Percentiles rank a stretch among this genome's conserved stretches.
These are phyloP conservation scores for Orbicella faveolata DNA, from an alignment of 64 coral and sea anemone species.

Conservation along the genomic window DNA sequence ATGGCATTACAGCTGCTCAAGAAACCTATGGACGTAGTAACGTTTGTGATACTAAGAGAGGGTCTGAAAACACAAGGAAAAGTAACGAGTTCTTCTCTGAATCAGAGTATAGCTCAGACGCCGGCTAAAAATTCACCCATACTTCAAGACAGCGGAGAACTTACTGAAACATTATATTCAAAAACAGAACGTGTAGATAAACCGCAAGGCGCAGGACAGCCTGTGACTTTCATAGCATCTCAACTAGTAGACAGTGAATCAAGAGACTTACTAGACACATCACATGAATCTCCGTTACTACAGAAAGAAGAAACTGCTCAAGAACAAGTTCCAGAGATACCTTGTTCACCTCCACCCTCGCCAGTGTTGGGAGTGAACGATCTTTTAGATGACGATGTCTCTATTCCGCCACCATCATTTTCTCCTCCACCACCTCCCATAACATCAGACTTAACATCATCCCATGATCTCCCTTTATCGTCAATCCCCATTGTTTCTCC, in stretches of 20 bases:
- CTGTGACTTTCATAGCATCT: neutral
- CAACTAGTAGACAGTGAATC: neutral
- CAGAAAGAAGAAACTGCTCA: neutral
- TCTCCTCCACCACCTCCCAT: constrained; percentile 1
- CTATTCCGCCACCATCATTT: neutral
- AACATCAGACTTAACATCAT: neutral
- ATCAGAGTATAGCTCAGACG: neutral
- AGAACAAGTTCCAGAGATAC: constrained; percentile 6
- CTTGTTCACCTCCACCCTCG: constrained; percentile 45
- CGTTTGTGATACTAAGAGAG: constrained; percentile 74
- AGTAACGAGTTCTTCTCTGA: neutral
- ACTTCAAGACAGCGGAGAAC: neutral
- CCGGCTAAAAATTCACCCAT: neutral
- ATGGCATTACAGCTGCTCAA: constrained; percentile 82
- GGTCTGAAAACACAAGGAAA: neutral
- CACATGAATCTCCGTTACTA: neutral
- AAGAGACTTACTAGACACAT: neutral
- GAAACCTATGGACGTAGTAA: constrained; percentile 75
- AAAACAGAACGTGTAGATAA: neutral
- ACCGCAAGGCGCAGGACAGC: neutral
- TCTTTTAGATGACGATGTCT: constrained; percentile 30
- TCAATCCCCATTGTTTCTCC: constrained; percentile 25
- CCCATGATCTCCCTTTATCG: neutral
- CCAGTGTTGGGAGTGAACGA: constrained; percentile 27
- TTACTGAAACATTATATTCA: neutral